phyloP scores from a whole-genome alignment of 2,113 vertebrate genomes.

The Carettochelys insculpta region DNA sequence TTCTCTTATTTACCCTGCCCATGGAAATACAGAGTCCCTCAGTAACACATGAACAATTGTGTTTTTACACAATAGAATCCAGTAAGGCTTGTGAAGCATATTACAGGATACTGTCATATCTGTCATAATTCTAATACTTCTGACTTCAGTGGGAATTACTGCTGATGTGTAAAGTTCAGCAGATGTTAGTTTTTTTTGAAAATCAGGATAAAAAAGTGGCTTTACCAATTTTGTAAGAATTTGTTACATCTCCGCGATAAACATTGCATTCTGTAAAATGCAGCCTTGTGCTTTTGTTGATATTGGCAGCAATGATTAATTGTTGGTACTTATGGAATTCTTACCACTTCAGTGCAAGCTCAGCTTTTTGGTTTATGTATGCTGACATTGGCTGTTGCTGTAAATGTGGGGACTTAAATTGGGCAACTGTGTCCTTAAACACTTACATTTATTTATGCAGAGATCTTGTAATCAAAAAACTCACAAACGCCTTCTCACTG shows the following conservation, averaged over 20 bases:
- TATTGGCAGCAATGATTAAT: not conserved
- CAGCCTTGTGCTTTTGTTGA: not conserved
- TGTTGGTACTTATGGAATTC: not conserved
- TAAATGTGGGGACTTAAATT: constrained; percentile 14
- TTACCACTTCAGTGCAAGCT: not conserved
- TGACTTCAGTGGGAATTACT: not conserved
- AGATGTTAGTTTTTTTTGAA: not conserved
- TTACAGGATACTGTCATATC: no score
- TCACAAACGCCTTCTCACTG: no score
- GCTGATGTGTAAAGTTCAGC: not conserved
- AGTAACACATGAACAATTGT: no score
- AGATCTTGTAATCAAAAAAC: not conserved
- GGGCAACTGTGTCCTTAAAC: not conserved
- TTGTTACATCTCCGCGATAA: not conserved
- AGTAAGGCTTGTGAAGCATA: no score
- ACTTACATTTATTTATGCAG: not conserved
- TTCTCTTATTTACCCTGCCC: no score
- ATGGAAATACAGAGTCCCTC: no score
- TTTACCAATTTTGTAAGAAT: fast-evolving
- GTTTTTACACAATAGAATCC: no score
- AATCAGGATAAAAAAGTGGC: not conserved
- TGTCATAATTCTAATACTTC: not conserved
- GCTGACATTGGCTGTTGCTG: not conserved
- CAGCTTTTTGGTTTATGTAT: constrained; percentile 2
- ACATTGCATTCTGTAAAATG: not conserved